These are phyloP conservation scores for Ia io DNA, from an alignment of 2,113 vertebrate genomes.

Conservation along the genomic window DNA sequence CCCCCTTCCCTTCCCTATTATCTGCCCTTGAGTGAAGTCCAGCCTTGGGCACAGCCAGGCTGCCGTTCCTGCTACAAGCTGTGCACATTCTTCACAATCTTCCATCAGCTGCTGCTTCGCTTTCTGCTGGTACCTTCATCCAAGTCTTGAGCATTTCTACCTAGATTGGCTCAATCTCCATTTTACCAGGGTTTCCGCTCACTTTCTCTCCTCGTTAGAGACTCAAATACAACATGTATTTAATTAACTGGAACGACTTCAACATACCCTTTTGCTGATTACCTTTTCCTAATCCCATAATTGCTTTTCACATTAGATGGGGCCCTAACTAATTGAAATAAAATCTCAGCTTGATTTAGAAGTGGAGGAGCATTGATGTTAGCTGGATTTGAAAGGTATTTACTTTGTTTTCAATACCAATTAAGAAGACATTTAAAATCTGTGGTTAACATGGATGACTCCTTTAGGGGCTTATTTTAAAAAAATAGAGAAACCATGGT, in stretches of 20 bases:
- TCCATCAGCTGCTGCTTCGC: not conserved
- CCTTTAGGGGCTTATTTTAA: not conserved
- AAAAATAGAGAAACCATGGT: not conserved
- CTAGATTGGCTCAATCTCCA: not conserved
- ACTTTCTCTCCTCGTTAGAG: not conserved
- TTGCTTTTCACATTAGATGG: not conserved
- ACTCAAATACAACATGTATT: not conserved
- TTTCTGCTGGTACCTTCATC: not conserved
- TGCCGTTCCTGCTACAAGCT: not conserved
- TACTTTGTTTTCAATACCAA: not conserved
- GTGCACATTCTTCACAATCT: not conserved
- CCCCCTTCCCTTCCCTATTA: not conserved
- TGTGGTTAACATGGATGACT: not conserved
- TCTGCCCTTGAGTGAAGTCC: not conserved
- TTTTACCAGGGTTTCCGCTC: not conserved
- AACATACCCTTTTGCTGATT: not conserved
- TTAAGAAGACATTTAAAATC: not conserved
- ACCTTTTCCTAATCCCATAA: constrained; percentile 23
- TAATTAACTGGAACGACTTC: not conserved
- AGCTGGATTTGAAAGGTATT: constrained; percentile 5
- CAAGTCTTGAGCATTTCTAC: not conserved
- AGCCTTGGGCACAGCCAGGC: not conserved
- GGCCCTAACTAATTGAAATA: not conserved
- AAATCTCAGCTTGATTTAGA: constrained; percentile 36
- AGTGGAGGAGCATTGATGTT: not conserved